These are phyloP conservation scores for Ormyrus thymus DNA, from an alignment of 2,888 invertebrate genomes.

Conservation along the genomic window DNA sequence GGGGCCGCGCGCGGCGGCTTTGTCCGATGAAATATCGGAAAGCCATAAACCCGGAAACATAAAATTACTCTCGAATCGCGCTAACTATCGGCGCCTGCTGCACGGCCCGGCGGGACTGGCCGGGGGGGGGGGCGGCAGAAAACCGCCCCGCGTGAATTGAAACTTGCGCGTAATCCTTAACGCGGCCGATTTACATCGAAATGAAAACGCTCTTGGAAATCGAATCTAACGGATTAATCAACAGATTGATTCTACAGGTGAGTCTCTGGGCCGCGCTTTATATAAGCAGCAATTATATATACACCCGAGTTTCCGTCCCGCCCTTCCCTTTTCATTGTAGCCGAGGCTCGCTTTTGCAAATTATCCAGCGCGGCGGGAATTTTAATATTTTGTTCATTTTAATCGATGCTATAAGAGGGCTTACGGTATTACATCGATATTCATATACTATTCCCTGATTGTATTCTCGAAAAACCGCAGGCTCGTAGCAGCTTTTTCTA, in stretches of 20 bases:
- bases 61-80: conserved; percentile 40
- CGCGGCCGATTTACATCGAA: conserved; percentile 50
- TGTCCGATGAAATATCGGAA: conserved; percentile 51
- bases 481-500: too few species aligned
- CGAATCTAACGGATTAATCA: conserved; percentile 41
- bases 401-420: too few species aligned
- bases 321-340: too few species aligned
- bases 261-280: neutral
- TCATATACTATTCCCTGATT: too few species aligned
- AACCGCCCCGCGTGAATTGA: conserved; percentile 15
- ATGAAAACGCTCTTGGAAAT: conserved; percentile 43
- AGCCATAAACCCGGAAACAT: conserved; percentile 52
- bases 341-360: too few species aligned
- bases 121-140: too few species aligned
- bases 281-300: neutral
- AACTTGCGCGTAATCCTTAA: conserved; percentile 32
- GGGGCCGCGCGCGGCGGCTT: neutral
- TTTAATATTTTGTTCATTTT: too few species aligned
- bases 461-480: too few species aligned
- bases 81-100: conserved; percentile 10
- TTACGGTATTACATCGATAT: too few species aligned
- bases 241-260: conserved; percentile 30
- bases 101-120: too few species aligned
- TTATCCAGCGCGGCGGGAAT: too few species aligned
- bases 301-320: too few species aligned